These are phyloP conservation scores for Procambarus clarkii DNA, from an alignment of 1,140 invertebrate species.

Conservation along the genomic window DNA sequence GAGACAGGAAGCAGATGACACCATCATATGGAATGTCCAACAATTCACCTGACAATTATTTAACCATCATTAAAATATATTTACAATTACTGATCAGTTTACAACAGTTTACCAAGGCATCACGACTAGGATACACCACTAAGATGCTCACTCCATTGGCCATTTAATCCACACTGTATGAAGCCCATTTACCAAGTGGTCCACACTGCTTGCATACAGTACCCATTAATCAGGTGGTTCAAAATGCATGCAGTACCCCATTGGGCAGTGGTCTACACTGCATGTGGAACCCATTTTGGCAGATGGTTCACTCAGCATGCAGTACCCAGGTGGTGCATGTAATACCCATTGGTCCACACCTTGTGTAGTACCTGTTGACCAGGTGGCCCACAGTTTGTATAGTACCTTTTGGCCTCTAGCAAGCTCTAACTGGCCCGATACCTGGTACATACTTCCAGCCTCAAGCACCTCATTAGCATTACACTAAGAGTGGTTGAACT, in stretches of 20 bases:
- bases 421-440: background rate
- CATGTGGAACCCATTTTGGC: too few species aligned
- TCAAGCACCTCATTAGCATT: background rate
- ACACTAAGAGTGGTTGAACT: background rate
- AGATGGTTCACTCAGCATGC: too few species aligned
- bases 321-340: too few species aligned
- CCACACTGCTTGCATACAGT: too few species aligned
- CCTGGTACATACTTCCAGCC: background rate
- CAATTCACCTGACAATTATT: background rate
- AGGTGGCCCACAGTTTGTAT: too few species aligned
- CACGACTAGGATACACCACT: background rate
- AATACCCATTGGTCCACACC: too few species aligned
- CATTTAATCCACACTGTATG: too few species aligned
- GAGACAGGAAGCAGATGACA: background rate
- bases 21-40: background rate
- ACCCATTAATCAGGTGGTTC: too few species aligned
- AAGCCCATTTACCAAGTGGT: too few species aligned
- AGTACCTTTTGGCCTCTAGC: background rate
- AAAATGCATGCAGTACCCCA: background rate
- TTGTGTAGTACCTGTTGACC: too few species aligned
- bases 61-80: constrained; percentile 5
- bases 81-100: background rate
- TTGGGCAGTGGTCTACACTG: background rate
- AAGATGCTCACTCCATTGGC: background rate
- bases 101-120: background rate